These are phyloP conservation scores for Hyperoplus lanceolatus DNA, from an alignment of 2,797 vertebrate genomes.

Conservation along the genomic window DNA sequence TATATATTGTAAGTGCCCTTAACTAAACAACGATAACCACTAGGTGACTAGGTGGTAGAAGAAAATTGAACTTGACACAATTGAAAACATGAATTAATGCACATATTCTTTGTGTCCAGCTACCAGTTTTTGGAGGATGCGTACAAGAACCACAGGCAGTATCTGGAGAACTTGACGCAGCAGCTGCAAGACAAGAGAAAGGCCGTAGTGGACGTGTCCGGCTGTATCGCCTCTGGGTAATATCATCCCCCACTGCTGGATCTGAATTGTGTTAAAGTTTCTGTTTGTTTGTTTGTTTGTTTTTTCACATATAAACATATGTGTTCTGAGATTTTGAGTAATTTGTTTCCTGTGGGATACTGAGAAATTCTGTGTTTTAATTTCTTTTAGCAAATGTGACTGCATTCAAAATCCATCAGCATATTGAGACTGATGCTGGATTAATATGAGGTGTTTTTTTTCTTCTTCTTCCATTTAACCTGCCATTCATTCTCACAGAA, in stretches of 20 bases:
- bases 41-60: neutral
- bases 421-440: neutral
- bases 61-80: neutral
- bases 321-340: neutral
- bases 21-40: neutral
- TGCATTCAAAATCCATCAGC: neutral
- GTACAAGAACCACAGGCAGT: constrained; percentile 96
- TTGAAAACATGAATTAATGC: neutral
- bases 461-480: neutral
- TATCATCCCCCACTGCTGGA: neutral
- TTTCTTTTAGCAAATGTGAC: neutral
- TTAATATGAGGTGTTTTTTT: neutral
- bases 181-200: constrained; percentile 98
- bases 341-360: neutral
- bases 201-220: constrained; percentile 94
- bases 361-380: neutral
- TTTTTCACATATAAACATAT: neutral
- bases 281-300: neutral
- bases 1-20: neutral
- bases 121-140: constrained; percentile 99
- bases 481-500: constrained; percentile 78
- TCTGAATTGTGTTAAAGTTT: neutral
- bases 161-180: constrained; percentile 94
- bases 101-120: constrained; percentile 60
- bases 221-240: constrained; percentile 94